These are phyloP conservation scores for Uromys caudimaculatus DNA, from an alignment of 2,797 vertebrate genomes.

Conservation along the genomic window DNA sequence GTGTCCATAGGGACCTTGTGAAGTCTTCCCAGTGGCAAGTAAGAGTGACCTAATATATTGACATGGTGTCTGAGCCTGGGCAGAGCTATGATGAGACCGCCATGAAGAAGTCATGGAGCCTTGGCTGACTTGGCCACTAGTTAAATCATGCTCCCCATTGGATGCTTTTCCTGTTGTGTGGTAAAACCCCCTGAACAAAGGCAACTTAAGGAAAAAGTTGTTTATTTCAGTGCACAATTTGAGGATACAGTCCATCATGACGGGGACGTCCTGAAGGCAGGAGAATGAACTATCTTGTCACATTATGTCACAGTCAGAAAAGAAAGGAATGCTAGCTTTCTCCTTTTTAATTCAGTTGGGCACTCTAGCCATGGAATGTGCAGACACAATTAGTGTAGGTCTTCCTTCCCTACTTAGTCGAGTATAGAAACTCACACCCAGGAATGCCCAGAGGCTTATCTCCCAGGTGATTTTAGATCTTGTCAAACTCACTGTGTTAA, in stretches of 20 bases:
- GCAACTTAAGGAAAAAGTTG: not conserved
- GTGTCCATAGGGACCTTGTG: not conserved
- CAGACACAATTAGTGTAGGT: not conserved
- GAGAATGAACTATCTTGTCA: not conserved
- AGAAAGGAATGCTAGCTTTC: not conserved
- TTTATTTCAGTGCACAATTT: not conserved
- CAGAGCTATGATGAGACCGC: not conserved
- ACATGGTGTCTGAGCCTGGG: not conserved
- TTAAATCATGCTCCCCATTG: not conserved
- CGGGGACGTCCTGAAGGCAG: not conserved
- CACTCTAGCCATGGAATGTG: not conserved
- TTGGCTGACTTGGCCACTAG: not conserved
- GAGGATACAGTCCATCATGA: not conserved
- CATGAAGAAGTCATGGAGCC: accelerated
- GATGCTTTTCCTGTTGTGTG: not conserved
- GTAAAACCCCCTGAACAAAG: not conserved
- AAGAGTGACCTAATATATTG: not conserved
- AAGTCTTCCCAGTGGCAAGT: not conserved
- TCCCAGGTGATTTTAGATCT: not conserved
- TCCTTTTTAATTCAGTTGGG: not conserved
- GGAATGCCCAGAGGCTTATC: not conserved
- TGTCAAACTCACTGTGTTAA: not conserved
- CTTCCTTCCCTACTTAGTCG: no score
- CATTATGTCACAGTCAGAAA: not conserved
- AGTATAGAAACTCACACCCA: not conserved